Base-by-base conservation (phyloP, 2,113 vertebrate genomes). In the Psephotus haematonotus region DNA sequence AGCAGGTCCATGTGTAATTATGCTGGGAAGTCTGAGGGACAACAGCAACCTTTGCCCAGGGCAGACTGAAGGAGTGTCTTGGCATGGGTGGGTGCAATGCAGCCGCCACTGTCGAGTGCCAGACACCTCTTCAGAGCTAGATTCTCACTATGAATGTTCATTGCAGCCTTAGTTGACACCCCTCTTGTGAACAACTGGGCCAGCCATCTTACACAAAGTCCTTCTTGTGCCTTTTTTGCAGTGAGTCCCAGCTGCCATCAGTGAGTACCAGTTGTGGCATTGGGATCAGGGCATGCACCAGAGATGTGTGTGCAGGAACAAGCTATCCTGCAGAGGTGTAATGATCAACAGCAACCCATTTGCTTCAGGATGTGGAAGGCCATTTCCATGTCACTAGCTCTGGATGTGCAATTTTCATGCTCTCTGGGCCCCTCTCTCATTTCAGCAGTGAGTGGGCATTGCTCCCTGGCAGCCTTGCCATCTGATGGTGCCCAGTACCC, bases 221-320 rank as follows among this genome's bases (percentile, higher is more conserved):
- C 28, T 52, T 19, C 35, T 83, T 0, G 0, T 64, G 29, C 43
- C 25, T 11, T 68, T 62, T 55, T 39, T 68, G 44, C 33, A 57
- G 53, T 0, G 2, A 24, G 37, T 77, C 27, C 17, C 9, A 18
- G 72, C 52, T 83, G 44, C 72, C 39, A 24, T 16, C 3, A 1
- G 47, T 27, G 47, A 75, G 41, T 29, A 10, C 35, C 0, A 1
- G 23, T 23, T 0, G 0, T 0, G 1, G 62, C 41, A 22, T 0
- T 80, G 47, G 62, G 27, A 33, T n/a, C 47, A 75, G 62, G 47
- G 27, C 80, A 84, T 0, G 2, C 46, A 72, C 27, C 50, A 47
- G 44, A 44, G 16, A 23, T 1, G 1, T n/a, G 23, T 16, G 27
- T 57, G 43, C 35, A 85, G 75, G 63, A 81, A 19, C 8, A 1